A percentile compares a stretch with the other conserved stretches of the same genome.
phyloP scores from a whole-genome alignment of 2,113 vertebrate species.

The Nerophis ophidion region DNA sequence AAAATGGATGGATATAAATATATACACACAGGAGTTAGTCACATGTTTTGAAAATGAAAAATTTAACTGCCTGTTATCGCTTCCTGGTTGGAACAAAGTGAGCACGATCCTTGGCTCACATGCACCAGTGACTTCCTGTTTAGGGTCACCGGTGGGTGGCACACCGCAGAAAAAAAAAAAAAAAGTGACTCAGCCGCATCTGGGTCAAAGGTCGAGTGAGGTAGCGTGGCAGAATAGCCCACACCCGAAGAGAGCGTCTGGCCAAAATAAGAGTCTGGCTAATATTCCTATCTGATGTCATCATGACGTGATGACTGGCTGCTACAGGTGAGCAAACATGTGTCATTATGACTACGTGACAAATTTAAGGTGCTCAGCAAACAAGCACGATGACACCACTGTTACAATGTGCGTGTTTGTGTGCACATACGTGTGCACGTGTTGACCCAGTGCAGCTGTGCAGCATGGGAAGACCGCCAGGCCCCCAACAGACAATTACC shows the following conservation, averaged over 20 bases:
- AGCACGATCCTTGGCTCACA: neutral
- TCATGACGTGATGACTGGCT: neutral
- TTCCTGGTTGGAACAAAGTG: neutral
- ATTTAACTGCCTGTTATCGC: neutral
- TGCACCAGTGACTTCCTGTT: neutral
- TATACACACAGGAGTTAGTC: neutral
- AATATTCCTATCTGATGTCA: too few species aligned
- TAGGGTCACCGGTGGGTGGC: too few species aligned
- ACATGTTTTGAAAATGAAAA: neutral
- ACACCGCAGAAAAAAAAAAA: neutral
- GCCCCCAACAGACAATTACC: conserved; percentile 65
- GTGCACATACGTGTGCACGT: conserved; percentile 34
- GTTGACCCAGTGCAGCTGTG: conserved; percentile 63
- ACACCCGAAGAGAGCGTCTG: too few species aligned
- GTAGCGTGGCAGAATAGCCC: too few species aligned
- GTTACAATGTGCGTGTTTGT: conserved; percentile 16
- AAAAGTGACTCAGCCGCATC: too few species aligned
- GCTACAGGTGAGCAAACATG: neutral
- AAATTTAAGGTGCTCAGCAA: too few species aligned
- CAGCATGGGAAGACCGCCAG: conserved; percentile 56
- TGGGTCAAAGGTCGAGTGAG: too few species aligned
- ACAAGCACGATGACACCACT: neutral
- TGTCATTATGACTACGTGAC: too few species aligned
- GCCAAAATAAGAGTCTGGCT: too few species aligned
- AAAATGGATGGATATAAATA: neutral